These are phyloP conservation scores for Drosophila mauritiana DNA, from an alignment of 1,140 invertebrate species.

Conservation along the genomic window DNA sequence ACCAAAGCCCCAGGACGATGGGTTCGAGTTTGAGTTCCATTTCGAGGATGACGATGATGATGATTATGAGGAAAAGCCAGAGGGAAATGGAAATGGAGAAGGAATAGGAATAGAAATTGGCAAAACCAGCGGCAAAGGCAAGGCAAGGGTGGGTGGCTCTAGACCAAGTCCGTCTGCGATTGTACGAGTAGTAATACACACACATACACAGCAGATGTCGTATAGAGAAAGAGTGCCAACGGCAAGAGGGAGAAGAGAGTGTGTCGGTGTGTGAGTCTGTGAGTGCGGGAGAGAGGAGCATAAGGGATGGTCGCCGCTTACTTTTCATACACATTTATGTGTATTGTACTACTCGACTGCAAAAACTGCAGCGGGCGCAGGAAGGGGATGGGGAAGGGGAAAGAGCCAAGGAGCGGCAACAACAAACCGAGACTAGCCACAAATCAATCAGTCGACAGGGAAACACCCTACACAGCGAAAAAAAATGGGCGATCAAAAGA, in stretches of 20 bases:
- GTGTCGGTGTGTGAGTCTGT: constrained; percentile 8
- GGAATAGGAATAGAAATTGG: constrained; percentile 11
- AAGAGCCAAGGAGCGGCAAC: constrained; percentile 42
- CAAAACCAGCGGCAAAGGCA: constrained; percentile 7
- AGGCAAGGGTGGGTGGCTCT: constrained; percentile 66
- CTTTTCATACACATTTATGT: constrained; percentile 48
- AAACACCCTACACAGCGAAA: constrained; percentile 63
- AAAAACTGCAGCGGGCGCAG: constrained; percentile 60
- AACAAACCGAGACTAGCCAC: constrained; percentile 52
- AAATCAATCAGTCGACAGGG: constrained; percentile 75
- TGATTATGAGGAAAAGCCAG: constrained; percentile 15
- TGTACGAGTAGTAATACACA: constrained; percentile 68
- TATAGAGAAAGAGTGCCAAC: constrained; percentile 75
- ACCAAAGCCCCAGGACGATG: constrained; percentile 36
- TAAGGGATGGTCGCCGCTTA: constrained; percentile 68
- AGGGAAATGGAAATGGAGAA: constrained; percentile 15
- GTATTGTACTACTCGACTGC: constrained; percentile 61
- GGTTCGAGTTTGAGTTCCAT: constrained; percentile 24
- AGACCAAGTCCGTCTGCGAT: constrained; percentile 66
- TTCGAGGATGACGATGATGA: constrained; percentile 24
- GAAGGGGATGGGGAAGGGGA: constrained; percentile 6
- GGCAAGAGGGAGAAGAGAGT: constrained; percentile 29
- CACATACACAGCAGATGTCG: constrained; percentile 61
- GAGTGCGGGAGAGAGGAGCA: constrained; percentile 51
- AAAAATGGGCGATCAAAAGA: not conserved